These are phyloP conservation scores for Catostylus mosaicus DNA, from an alignment of 30 jellyfish, hydroid and myxozoan genomes.

Conservation along the genomic window DNA sequence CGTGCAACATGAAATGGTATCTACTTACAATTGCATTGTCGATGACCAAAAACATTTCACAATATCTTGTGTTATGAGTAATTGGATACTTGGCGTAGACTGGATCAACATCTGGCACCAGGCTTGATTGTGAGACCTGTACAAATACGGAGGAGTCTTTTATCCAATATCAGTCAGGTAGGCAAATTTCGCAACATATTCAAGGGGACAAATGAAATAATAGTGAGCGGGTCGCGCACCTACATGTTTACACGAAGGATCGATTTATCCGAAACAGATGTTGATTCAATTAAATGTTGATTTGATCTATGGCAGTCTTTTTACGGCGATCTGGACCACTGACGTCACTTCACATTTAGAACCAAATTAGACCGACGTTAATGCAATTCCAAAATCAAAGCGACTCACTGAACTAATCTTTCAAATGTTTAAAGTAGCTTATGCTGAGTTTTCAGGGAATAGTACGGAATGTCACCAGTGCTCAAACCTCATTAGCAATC, in stretches of 20 bases:
- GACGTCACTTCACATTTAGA: too few species aligned
- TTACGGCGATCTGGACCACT: too few species aligned
- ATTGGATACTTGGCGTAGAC: constrained; percentile 67
- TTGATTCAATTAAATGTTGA: not conserved
- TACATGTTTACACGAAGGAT: not conserved
- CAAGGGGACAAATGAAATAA: not conserved
- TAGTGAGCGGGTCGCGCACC: not conserved
- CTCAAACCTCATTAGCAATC: too few species aligned
- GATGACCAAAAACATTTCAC: constrained; percentile 66
- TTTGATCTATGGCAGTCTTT: too few species aligned
- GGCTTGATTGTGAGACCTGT: not conserved
- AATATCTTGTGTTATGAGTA: constrained; percentile 58
- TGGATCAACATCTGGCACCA: constrained; percentile 71
- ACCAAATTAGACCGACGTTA: too few species aligned
- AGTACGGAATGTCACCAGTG: too few species aligned
- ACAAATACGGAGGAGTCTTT: not conserved
- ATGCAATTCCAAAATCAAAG: too few species aligned
- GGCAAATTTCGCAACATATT: not conserved
- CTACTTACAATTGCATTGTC: constrained; percentile 70
- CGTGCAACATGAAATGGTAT: not conserved
- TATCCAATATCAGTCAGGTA: not conserved
- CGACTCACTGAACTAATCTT: too few species aligned
- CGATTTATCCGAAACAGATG: not conserved
- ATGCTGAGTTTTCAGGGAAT: too few species aligned
- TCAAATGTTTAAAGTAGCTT: too few species aligned